These are phyloP conservation scores for Melanchra persicariae DNA, from an alignment of 2,888 invertebrate genomes.

Conservation along the genomic window DNA sequence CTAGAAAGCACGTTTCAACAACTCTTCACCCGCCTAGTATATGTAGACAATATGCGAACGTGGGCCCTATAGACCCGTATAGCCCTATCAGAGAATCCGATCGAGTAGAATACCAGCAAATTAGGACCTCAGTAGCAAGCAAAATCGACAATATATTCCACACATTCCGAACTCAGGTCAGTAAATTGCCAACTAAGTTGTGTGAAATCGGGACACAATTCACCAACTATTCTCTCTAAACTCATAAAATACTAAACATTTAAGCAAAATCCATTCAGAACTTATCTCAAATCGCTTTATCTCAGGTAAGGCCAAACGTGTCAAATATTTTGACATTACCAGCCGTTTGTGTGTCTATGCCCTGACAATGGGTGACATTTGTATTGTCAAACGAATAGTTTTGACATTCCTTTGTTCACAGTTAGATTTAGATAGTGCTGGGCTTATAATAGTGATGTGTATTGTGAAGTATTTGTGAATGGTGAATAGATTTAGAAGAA, in stretches of 20 bases:
- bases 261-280: constrained; percentile 48
- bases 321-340: constrained; percentile 66
- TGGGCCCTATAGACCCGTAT: background rate
- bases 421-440: constrained; percentile 48
- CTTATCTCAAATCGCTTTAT: constrained; percentile 54
- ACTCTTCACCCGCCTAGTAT: background rate
- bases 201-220: constrained; percentile 15
- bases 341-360: constrained; percentile 58
- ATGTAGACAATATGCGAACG: too few relatives aligned
- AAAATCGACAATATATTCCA: constrained; percentile 30
- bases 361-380: constrained; percentile 62
- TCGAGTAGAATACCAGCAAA: constrained; percentile 18
- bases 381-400: constrained; percentile 66
- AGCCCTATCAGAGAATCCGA: constrained; percentile 11
- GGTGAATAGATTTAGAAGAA: constrained; percentile 43
- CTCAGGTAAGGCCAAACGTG: constrained; percentile 62
- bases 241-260: constrained; percentile 47
- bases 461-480: constrained; percentile 52
- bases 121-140: constrained; percentile 14
- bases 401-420: constrained; percentile 65
- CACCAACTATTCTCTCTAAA: constrained; percentile 29
- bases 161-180: constrained; percentile 22
- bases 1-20: background rate
- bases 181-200: constrained; percentile 6
- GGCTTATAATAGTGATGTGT: constrained; percentile 23